These are phyloP conservation scores for Leucoraja erinaceus DNA, from an alignment of 2,113 vertebrate genomes.

Conservation along the genomic window DNA sequence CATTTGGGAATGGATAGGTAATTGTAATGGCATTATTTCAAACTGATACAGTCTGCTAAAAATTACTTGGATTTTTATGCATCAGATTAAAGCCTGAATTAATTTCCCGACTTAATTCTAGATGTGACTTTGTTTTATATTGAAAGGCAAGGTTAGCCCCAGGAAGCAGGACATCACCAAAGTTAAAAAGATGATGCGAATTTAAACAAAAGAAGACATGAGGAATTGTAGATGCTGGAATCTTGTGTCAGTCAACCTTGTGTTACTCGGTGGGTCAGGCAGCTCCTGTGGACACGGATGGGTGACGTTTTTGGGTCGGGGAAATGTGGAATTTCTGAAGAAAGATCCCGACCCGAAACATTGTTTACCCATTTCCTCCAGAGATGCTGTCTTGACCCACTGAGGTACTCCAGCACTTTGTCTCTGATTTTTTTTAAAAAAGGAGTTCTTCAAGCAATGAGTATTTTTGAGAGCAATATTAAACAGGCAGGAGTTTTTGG, in stretches of 20 bases:
- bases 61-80: conserved; percentile 11
- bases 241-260: no score
- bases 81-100: conserved; percentile 10
- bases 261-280: no score
- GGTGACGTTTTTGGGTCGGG: no score
- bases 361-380: no score
- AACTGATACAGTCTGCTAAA: conserved; percentile 28
- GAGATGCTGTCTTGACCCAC: no score
- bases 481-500: not conserved
- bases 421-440: no score
- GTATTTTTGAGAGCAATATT: not conserved
- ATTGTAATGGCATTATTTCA: conserved; percentile 22
- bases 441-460: not conserved
- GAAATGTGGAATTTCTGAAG: no score
- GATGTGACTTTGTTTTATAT: conserved; percentile 2
- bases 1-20: conserved; percentile 25
- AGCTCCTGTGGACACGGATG: no score
- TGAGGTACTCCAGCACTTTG: no score
- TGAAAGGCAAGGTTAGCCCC: conserved; percentile 1
- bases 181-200: not conserved
- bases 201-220: no score
- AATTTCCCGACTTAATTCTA: conserved; percentile 15
- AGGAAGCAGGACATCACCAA: not conserved
- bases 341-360: no score
- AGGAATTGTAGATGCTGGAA: no score